A percentile compares a stretch with the other conserved stretches of the same genome.
These are phyloP conservation scores for Tetragnatha versicolor DNA, from an alignment of 1,140 invertebrate genomes.

Conservation along the genomic window DNA sequence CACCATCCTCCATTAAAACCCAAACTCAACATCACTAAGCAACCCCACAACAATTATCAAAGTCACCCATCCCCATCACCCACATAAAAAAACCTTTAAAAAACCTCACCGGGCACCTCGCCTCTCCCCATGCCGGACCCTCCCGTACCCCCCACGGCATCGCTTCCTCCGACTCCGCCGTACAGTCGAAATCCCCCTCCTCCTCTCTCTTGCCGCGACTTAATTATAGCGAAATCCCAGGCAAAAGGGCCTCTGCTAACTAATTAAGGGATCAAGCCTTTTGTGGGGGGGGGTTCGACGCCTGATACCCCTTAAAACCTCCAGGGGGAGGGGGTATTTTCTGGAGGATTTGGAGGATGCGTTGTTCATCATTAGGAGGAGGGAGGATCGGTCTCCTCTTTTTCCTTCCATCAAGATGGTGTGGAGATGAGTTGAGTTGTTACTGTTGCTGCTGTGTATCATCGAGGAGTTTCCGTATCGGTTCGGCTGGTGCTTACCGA, in stretches of 20 bases:
- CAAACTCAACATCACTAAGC: no score
- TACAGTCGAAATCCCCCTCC: no score
- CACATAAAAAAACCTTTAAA: no score
- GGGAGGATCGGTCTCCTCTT: no score
- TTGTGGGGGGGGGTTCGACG: background rate
- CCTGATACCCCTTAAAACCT: slow-evolving; percentile 12
- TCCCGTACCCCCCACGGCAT: background rate
- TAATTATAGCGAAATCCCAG: slow-evolving; percentile 31
- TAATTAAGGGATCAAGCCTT: slow-evolving; percentile 34
- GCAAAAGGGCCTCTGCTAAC: slow-evolving; percentile 11
- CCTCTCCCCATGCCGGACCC: background rate
- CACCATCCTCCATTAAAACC: no score
- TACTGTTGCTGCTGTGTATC: no score
- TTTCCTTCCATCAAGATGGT: no score
- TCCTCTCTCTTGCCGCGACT: background rate
- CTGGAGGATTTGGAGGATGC: background rate
- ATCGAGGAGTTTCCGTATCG: no score
- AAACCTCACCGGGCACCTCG: background rate
- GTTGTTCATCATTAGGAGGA: slow-evolving; percentile 26
- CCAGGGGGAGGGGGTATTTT: background rate
- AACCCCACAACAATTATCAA: no score
- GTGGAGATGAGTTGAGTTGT: no score
- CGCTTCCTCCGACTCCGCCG: background rate
- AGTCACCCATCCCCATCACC: no score
- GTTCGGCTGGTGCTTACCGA: no score